These are phyloP conservation scores for Arothron firmamentum DNA, from an alignment of 2,113 vertebrate species.

Conservation along the genomic window DNA sequence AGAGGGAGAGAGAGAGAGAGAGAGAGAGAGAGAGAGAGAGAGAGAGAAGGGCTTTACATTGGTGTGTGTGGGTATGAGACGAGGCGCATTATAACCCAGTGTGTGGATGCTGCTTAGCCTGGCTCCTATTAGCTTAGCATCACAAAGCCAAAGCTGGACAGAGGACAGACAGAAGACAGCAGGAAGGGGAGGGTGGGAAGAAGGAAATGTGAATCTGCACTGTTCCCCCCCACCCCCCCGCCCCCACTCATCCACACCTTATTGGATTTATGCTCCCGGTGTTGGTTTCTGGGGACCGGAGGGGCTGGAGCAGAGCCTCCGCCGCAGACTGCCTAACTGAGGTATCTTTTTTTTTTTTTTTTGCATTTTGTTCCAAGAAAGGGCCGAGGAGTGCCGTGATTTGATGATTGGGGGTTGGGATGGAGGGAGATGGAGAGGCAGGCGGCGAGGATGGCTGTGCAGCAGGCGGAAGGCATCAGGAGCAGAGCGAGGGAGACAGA, in stretches of 20 bases:
- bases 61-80: conserved; percentile 66
- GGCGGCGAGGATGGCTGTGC: conserved; percentile 48
- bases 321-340: conserved; percentile 33
- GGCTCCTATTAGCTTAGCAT: conserved; percentile 81
- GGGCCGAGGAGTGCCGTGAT: conserved; percentile 54
- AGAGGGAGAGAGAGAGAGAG: conserved; percentile 32
- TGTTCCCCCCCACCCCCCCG: conserved; percentile 33
- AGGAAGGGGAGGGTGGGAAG: conserved; percentile 67
- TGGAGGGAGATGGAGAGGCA: conserved; percentile 49
- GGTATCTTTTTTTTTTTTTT: conserved; percentile 56
- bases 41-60: conserved; percentile 47
- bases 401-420: conserved; percentile 56
- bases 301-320: conserved; percentile 30
- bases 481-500: conserved; percentile 43
- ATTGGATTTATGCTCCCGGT: conserved; percentile 55
- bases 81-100: conserved; percentile 50
- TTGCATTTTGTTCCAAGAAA: conserved; percentile 20
- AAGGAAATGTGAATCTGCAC: conserved; percentile 50
- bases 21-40: conserved; percentile 32
- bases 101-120: conserved; percentile 69
- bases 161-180: conserved; percentile 61
- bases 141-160: conserved; percentile 72
- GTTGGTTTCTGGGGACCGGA: conserved; percentile 39
- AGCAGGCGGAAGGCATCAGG: conserved; percentile 58
- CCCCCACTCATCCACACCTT: conserved; percentile 55